Conservation (phyloP, 2,113 vertebrate genomes). For the Cairina moschata region DNA sequence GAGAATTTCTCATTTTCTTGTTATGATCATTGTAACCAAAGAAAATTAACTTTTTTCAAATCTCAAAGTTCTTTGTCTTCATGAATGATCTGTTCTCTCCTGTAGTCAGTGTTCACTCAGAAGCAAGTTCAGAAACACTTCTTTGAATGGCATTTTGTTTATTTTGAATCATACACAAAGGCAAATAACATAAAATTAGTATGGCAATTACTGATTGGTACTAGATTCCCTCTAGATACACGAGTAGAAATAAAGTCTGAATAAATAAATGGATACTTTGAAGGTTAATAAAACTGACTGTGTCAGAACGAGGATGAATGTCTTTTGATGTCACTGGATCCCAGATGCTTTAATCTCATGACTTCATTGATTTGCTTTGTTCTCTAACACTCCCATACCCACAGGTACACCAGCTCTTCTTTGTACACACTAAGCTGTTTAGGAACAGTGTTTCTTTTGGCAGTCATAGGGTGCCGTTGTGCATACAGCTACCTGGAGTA, state of each 20-base stretch:
- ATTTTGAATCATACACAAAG: background rate
- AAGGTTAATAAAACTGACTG: slow-evolving; percentile 3
- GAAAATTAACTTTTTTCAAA: background rate
- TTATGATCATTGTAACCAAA: background rate
- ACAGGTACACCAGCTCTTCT: background rate
- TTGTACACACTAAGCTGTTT: background rate
- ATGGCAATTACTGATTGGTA: background rate
- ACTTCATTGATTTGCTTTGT: background rate
- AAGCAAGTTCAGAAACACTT: background rate
- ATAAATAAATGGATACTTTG: background rate
- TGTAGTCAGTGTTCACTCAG: background rate
- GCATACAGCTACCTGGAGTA: background rate
- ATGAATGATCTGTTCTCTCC: background rate
- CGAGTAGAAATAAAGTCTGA: background rate
- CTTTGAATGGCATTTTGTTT: background rate
- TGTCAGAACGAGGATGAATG: background rate
- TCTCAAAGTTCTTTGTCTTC: background rate
- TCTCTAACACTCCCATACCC: background rate
- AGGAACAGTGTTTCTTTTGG: background rate
- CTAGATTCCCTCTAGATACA: background rate
- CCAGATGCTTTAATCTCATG: background rate
- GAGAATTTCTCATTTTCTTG: background rate
- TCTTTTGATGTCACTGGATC: background rate
- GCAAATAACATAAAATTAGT: background rate
- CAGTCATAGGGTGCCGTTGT: background rate